Evolutionary conservation across 2,888 invertebrate genomes (phyloP).

Genomic region (Busseola fusca): DNA sequence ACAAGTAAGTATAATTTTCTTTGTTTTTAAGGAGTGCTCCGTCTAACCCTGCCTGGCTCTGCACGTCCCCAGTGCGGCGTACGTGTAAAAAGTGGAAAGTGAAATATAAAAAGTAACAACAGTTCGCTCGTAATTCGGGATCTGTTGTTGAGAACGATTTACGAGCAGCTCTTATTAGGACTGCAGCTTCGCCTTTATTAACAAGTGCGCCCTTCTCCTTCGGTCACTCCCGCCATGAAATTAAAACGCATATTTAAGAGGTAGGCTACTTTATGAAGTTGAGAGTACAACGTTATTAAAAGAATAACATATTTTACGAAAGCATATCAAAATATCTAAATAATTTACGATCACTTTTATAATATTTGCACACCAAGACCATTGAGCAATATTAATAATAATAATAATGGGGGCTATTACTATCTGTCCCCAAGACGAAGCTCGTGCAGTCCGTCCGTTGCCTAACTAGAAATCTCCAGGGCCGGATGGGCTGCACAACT

Average conservation of each 20-base stretch:
- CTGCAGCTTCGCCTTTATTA: slow-evolving; percentile 64
- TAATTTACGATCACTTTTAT: background rate
- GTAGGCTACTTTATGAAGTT: background rate
- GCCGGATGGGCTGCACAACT: too few relatives aligned
- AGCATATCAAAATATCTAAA: background rate
- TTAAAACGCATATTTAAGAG: slow-evolving; percentile 15
- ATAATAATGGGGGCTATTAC: too few relatives aligned
- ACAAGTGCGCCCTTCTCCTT: slow-evolving; percentile 65
- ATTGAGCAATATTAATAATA: slow-evolving; percentile 18
- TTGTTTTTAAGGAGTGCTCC: background rate
- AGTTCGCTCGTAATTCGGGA: slow-evolving; percentile 75
- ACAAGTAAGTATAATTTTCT: background rate
- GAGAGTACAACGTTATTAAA: background rate
- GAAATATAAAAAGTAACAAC: slow-evolving; percentile 86
- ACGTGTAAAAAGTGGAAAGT: slow-evolving; percentile 83
- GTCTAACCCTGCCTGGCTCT: slow-evolving; percentile 62
- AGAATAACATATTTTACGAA: slow-evolving; percentile 1
- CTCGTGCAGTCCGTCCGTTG: too few relatives aligned
- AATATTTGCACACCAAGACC: slow-evolving; percentile 2
- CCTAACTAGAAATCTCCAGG: too few relatives aligned
- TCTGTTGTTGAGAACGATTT: slow-evolving; percentile 82
- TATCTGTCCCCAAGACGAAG: too few relatives aligned
- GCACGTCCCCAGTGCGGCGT: slow-evolving; percentile 62
- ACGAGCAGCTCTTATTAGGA: slow-evolving; percentile 77
- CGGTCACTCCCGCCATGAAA: slow-evolving; percentile 36